Base-by-base conservation (phyloP, 2,888 invertebrate genomes). In the Lasioglossum villosulum region DNA sequence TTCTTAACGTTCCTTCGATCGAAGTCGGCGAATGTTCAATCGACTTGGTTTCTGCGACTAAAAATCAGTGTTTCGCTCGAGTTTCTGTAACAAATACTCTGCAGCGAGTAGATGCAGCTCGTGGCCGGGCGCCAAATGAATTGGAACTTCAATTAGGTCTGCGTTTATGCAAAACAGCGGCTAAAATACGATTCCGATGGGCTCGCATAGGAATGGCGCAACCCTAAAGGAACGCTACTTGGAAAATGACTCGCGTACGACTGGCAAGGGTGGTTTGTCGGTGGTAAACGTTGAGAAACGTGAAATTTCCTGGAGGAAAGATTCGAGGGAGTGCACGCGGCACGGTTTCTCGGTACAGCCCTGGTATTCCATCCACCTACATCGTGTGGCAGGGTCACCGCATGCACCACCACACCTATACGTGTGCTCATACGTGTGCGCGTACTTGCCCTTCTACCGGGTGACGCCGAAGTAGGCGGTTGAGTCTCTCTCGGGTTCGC, bases 351-450 rank as follows among this genome's bases (percentile, higher is more conserved):
- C 75, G 85, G 63, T 90, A 91, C 92, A 90, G 87, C 90, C 93
- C 92, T 91, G 92, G 84, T 85, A 88, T 90, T 89, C 92, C 92
- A 91, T 92, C 92, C 93, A 92, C 91, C 91, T 91, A 89, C 88
- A 90, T 85, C 87, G 84, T 90, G 70, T 56, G 88, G 91, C 92
- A 93, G 92, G 93, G 93, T 92, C 93, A 93, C 92, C 90, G 90
- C 90, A 85, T 86, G 82, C 88, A 90, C 91, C 75, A 83, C 71
- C 85, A 86, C 86, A 71, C 70, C 42, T 75, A 37, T 63, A 78
- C 30, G 27, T 27, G 56, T 93, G 95, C 92, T 90, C 90, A 84
- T 75, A 78, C 78, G 74, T 78, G 83, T 82, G 63, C 78, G 71
- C 84, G 84, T 84, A 76, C 78, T 73, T 84, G 84, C 84, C 84